A percentile compares a stretch with the other conserved stretches of the same genome.
These are phyloP conservation scores for Parapsyche elsis DNA, from an alignment of 1,140 invertebrate species.

Conservation along the genomic window DNA sequence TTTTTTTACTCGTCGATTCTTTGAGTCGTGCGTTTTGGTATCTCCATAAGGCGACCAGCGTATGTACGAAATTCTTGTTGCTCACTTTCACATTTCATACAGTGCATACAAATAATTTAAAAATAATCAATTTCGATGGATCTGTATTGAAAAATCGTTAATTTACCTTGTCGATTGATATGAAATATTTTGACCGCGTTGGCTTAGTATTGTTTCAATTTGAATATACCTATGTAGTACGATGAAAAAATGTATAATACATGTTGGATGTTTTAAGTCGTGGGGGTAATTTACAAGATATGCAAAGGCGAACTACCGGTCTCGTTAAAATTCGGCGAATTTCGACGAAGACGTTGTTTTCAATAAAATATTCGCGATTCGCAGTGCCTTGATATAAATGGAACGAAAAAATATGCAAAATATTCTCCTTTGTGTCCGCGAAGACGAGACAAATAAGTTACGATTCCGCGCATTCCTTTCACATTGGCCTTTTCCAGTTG, in stretches of 20 bases:
- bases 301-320: not conserved
- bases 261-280: not conserved
- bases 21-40: conserved; percentile 25
- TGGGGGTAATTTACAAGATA: conserved; percentile 8
- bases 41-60: not conserved
- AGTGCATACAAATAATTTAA: no score
- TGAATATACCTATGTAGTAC: no score
- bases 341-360: conserved; percentile 40
- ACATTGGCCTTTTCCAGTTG: conserved; percentile 29
- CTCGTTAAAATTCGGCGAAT: conserved; percentile 45
- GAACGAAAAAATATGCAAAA: conserved; percentile 48
- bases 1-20: conserved; percentile 35
- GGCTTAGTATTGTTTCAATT: no score
- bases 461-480: conserved; percentile 49
- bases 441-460: conserved; percentile 54
- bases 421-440: conserved; percentile 44
- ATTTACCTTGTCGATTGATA: no score
- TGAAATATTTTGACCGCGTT: no score
- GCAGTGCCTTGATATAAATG: conserved; percentile 45
- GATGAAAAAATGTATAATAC: not conserved
- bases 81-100: no score
- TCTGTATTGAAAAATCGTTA: no score
- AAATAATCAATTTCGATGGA: no score
- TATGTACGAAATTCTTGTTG: no score
- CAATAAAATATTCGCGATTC: conserved; percentile 45